These are phyloP conservation scores for Laticauda colubrina DNA, from an alignment of 2,113 vertebrate genomes.

Conservation along the genomic window DNA sequence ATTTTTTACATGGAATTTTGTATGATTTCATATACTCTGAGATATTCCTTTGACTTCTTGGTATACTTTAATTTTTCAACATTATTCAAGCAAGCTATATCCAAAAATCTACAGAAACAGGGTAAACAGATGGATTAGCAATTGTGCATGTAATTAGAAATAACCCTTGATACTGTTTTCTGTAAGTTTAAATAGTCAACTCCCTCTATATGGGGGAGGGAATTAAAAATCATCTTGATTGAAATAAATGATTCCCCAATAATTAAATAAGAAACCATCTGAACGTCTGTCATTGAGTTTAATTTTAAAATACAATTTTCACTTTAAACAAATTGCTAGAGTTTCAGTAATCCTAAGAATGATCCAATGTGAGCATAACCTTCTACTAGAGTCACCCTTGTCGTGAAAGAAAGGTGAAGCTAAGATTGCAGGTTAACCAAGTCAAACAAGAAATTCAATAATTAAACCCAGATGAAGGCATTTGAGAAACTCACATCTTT, in stretches of 20 bases:
- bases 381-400: not conserved
- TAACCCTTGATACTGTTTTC: slow-evolving; percentile 66
- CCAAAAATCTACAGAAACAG: slow-evolving; percentile 66
- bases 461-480: not conserved
- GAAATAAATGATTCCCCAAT: slow-evolving; percentile 42
- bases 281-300: slow-evolving; percentile 28
- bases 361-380: not conserved
- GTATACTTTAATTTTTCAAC: slow-evolving; percentile 75
- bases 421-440: not conserved
- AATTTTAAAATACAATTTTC: slow-evolving; percentile 33
- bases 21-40: slow-evolving; percentile 54
- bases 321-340: slow-evolving; percentile 22
- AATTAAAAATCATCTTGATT: slow-evolving; percentile 50
- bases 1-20: slow-evolving; percentile 55
- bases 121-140: slow-evolving; percentile 77
- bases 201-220: slow-evolving; percentile 50
- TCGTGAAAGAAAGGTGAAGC: not conserved
- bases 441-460: not conserved
- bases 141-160: slow-evolving; percentile 78
- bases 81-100: slow-evolving; percentile 74
- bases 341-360: not conserved
- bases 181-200: slow-evolving; percentile 66
- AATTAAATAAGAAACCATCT: slow-evolving; percentile 45
- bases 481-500: not conserved
- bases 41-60: slow-evolving; percentile 74